Evolutionary conservation across 2,797 vertebrate genomes (phyloP).

Genomic region (Periparus ater): DNA sequence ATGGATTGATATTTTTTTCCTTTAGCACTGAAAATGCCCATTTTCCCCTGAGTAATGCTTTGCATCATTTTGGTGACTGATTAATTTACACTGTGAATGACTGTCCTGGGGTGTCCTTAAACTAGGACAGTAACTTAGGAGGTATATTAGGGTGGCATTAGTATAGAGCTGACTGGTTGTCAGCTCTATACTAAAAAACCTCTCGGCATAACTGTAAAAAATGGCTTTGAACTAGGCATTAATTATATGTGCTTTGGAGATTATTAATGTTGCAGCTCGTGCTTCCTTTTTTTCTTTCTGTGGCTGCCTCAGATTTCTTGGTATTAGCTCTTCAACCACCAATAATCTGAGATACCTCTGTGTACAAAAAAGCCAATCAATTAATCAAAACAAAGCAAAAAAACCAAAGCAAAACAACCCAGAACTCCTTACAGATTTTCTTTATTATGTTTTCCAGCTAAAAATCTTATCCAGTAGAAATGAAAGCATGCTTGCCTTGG

Average conservation of each 20-base stretch:
- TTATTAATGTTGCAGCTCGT: not conserved
- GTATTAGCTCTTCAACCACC: not conserved
- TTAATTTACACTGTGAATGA: not conserved
- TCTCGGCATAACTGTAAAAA: not conserved
- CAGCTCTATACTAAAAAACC: not conserved
- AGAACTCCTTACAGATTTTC: not conserved
- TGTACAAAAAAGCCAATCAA: not conserved
- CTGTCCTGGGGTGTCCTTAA: no score
- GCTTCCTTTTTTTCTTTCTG: not conserved
- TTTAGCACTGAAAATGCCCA: not conserved
- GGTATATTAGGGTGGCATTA: not conserved
- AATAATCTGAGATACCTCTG: not conserved
- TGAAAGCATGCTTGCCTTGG: not conserved
- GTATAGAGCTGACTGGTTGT: not conserved
- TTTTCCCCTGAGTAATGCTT: not conserved
- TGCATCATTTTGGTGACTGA: not conserved
- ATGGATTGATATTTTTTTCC: not conserved
- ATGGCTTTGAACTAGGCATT: not conserved
- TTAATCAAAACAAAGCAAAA: not conserved
- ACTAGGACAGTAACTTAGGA: not conserved
- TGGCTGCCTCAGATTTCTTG: not conserved
- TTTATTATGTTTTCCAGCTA: not conserved
- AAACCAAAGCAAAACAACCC: not conserved
- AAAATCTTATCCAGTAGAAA: not conserved
- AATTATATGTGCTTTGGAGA: not conserved